phyloP scores from a whole-genome alignment of 2,113 vertebrate genomes.

The Edolisoma coerulescens region DNA sequence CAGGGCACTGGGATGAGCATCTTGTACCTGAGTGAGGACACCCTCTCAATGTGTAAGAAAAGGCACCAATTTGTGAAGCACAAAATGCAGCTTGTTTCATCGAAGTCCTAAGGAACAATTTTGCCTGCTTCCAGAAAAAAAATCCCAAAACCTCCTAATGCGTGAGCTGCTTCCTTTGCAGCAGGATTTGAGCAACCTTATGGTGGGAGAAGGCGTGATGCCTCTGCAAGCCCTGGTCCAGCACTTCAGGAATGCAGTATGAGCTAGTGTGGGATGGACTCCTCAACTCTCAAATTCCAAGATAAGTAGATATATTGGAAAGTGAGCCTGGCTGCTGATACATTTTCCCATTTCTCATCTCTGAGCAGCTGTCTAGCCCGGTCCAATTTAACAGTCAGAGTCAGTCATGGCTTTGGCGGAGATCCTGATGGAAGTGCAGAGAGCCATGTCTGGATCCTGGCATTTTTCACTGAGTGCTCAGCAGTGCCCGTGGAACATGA shows the following conservation, averaged over 20 bases:
- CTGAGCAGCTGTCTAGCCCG: neutral
- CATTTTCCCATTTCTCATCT: neutral
- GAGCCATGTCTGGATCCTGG: neutral
- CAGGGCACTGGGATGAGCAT: neutral
- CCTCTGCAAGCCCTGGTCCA: neutral
- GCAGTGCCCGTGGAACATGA: rapidly evolving
- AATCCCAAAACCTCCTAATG: neutral
- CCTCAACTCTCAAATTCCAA: neutral
- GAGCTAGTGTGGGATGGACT: neutral
- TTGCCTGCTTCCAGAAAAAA: neutral
- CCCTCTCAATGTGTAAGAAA: neutral
- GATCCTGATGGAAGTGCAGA: neutral
- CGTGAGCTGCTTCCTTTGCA: neutral
- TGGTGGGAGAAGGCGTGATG: rapidly evolving
- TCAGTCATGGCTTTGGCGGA: neutral
- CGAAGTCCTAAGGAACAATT: neutral
- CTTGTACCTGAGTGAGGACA: rapidly evolving
- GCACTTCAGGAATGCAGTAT: rapidly evolving
- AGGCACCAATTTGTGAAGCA: neutral
- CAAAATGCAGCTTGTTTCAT: neutral
- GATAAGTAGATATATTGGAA: neutral
- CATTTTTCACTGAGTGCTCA: rapidly evolving
- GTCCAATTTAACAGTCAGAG: neutral
- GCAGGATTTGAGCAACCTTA: neutral
- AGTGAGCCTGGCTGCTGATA: neutral